Base-by-base conservation (phyloP, 2,113 vertebrate species). In the Apteryx owenii region DNA sequence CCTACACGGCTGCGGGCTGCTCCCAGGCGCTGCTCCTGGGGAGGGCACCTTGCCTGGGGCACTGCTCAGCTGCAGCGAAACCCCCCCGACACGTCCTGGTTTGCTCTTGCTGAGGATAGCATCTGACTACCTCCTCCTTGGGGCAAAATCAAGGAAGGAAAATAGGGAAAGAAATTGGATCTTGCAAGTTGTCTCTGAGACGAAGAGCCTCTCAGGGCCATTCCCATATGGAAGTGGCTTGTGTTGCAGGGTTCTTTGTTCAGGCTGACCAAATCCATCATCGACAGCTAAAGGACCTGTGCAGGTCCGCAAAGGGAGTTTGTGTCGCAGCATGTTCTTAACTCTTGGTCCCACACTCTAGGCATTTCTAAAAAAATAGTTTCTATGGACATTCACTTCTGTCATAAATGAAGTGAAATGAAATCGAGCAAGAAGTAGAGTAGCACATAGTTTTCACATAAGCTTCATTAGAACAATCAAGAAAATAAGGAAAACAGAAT, bases 241-340 rank as follows among this genome's bases (percentile, higher is more conserved):
- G 3, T 4, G 10, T 10, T 23, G 25, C 25, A 7, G 3, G 0
- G 0, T 61, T 26, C 40, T 53, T 16, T 46, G 40, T 62, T 73
- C 64, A 29, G 51, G 26, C 1, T 79, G 61, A 29, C 69, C 48
- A 68, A 89, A 78, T 76, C 81, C 56, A 48, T 85, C 56, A n/a
- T 22, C 29, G 4, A 8, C 31, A 0, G 0, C 33, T 64, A 46
- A 50, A 15, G 33, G 29, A 22, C 46, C 68, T 38, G 19, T 25
- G 33, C 51, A 89, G 40, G 48, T 46, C 18, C 23, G 50, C 23
- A 33, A 33, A 44, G 48, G 9, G 28, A 75, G 28, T 20, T 46
- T 10, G 9, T 71, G 22, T 79, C 85, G 29, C 56, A 36, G 61
- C 12, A 1, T 12, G 4, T 12, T 61, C 16, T 58, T 64, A 44